Conservation (phyloP, 1,140 invertebrate genomes). For the Gryllus bimaculatus region DNA sequence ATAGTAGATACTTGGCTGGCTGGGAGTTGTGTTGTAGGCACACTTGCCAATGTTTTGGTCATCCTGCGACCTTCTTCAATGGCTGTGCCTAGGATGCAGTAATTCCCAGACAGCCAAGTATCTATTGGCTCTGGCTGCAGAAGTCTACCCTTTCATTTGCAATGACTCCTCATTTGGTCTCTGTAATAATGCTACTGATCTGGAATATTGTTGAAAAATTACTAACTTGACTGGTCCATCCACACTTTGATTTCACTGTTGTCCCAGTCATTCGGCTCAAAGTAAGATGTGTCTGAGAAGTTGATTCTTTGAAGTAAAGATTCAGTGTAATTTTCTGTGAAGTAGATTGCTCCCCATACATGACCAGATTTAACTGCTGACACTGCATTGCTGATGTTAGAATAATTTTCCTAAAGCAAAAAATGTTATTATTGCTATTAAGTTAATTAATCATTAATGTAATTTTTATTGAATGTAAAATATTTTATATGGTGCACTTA, state of each 20-base stretch:
- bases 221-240: slow-evolving; percentile 45
- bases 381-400: slow-evolving; percentile 31
- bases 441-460: too few relatives aligned
- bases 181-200: too few relatives aligned
- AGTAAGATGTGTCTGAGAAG: slow-evolving; percentile 40
- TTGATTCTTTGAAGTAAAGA: slow-evolving; percentile 32
- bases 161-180: too few relatives aligned
- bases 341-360: slow-evolving; percentile 3
- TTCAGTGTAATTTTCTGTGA: slow-evolving; percentile 34
- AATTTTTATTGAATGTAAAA: too few relatives aligned
- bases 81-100: too few relatives aligned
- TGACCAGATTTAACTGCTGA: slow-evolving; percentile 36
- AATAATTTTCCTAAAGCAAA: slow-evolving; percentile 23
- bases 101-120: too few relatives aligned
- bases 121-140: too few relatives aligned
- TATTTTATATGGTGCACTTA: slow-evolving; percentile 28
- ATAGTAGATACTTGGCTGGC: too few relatives aligned
- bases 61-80: too few relatives aligned
- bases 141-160: too few relatives aligned
- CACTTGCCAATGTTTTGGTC: too few relatives aligned
- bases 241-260: slow-evolving; percentile 35
- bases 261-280: slow-evolving; percentile 33
- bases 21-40: too few relatives aligned
- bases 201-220: not conserved
- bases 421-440: slow-evolving; percentile 22